phyloP scores from a whole-genome alignment of 2,797 vertebrate species.

The Helostoma temminkii region DNA sequence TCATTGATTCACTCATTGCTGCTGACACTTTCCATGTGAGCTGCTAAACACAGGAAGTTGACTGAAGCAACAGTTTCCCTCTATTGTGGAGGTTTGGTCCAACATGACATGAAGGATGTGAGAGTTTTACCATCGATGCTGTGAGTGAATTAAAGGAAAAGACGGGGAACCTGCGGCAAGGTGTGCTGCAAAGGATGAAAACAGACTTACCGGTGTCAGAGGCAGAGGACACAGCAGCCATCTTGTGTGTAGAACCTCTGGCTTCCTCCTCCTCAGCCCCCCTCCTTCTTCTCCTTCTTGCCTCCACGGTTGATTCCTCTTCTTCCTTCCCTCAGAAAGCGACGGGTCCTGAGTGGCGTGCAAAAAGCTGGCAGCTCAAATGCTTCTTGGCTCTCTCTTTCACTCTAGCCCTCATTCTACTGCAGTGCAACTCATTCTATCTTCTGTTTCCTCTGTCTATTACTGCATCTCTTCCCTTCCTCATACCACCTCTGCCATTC shows the following conservation, averaged over 20 bases:
- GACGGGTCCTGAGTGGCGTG: slow-evolving; percentile 42
- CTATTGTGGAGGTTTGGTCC: background rate
- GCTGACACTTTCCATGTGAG: slow-evolving; percentile 55
- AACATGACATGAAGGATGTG: background rate
- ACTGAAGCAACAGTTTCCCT: slow-evolving; percentile 64
- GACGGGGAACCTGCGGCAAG: slow-evolving; percentile 19
- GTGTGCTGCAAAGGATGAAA: slow-evolving; percentile 48
- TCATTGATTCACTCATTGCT: slow-evolving; percentile 45
- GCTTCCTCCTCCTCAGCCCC: slow-evolving; percentile 78
- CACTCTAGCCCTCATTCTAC: slow-evolving; percentile 73
- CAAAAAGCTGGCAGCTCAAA: slow-evolving; percentile 58
- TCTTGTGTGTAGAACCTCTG: slow-evolving; percentile 85
- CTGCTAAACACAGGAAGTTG: slow-evolving; percentile 60
- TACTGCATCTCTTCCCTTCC: slow-evolving; percentile 40
- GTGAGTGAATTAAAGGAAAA: slow-evolving; percentile 14
- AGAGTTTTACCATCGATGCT: background rate
- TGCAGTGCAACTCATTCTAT: slow-evolving; percentile 66
- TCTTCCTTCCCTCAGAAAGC: slow-evolving; percentile 66
- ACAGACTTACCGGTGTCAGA: slow-evolving; percentile 81
- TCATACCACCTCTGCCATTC: slow-evolving; percentile 59
- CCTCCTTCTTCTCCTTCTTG: slow-evolving; percentile 79
- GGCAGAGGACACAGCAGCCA: slow-evolving; percentile 86
- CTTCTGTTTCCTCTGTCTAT: slow-evolving; percentile 40
- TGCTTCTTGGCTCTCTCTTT: slow-evolving; percentile 64
- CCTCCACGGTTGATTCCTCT: slow-evolving; percentile 74